Percentiles rank a stretch among this genome's conserved stretches.
Conservation (phyloP, 53 echinoderm and acorn worm genomes). For the Holothuria leucospilota region DNA sequence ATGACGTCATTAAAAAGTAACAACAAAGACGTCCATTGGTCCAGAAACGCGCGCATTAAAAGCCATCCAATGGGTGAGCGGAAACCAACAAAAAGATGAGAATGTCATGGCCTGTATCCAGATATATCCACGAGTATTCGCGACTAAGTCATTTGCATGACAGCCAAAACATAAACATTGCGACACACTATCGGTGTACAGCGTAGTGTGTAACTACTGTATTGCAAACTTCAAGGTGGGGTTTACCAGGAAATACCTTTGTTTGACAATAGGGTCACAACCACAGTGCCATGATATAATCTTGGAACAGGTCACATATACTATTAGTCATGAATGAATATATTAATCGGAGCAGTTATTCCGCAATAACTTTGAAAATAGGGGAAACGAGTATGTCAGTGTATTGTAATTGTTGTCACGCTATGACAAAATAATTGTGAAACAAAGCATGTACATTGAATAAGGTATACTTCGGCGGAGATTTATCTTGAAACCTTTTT, state of each 20-base stretch:
- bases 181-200: not conserved
- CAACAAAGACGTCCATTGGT: constrained; percentile 41
- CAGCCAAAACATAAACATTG: constrained; percentile 59
- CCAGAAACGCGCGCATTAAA: constrained; percentile 24
- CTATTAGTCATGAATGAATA: too few species aligned
- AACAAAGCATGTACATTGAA: too few species aligned
- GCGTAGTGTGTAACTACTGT: not conserved
- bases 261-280: too few species aligned
- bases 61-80: constrained; percentile 26
- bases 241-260: constrained; percentile 35
- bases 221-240: not conserved
- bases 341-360: too few species aligned
- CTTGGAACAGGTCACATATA: too few species aligned
- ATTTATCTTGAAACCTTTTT: too few species aligned
- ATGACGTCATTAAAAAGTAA: constrained; percentile 52
- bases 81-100: constrained; percentile 27
- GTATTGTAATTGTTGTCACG: too few species aligned
- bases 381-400: too few species aligned
- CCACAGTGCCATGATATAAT: too few species aligned
- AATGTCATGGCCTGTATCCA: constrained; percentile 39
- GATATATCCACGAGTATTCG: not conserved
- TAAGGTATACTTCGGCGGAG: too few species aligned
- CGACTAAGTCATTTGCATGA: constrained; percentile 29
- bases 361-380: too few species aligned
- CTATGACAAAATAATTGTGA: too few species aligned